Evolutionary conservation across 1,140 invertebrate genomes (phyloP).

Genomic region (Potamilus streckersoni): DNA sequence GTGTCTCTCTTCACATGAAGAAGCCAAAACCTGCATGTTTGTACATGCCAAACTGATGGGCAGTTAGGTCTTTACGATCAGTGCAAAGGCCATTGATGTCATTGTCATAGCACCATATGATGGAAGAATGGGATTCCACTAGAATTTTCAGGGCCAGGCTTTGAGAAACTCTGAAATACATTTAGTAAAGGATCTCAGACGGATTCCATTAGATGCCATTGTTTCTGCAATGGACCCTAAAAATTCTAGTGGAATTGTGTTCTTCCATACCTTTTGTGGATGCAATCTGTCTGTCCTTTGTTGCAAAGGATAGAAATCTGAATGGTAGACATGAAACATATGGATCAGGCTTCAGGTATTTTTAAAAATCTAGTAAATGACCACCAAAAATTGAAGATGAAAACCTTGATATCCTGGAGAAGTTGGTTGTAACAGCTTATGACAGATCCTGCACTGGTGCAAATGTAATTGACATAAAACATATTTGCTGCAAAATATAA

Average conservation of each 20-base stretch:
- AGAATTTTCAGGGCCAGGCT: slow-evolving; percentile 8
- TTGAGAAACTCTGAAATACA: slow-evolving; percentile 33
- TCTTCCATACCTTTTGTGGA: slow-evolving; percentile 38
- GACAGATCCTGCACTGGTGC: too few relatives aligned
- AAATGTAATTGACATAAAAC: too few relatives aligned
- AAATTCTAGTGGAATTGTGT: slow-evolving; percentile 33
- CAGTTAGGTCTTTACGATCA: too few relatives aligned
- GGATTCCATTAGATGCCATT: slow-evolving; percentile 28
- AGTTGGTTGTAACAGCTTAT: too few relatives aligned
- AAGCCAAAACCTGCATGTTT: too few relatives aligned
- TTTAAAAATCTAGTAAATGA: too few relatives aligned
- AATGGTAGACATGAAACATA: slow-evolving; percentile 23
- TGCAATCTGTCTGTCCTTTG: slow-evolving; percentile 37
- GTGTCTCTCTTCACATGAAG: too few relatives aligned
- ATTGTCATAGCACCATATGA: not conserved
- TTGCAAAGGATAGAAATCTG: slow-evolving; percentile 24
- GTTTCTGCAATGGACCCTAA: slow-evolving; percentile 6
- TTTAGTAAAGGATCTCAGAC: slow-evolving; percentile 35
- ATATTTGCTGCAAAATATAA: too few relatives aligned
- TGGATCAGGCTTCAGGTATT: not conserved
- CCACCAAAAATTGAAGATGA: too few relatives aligned
- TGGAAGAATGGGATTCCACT: not conserved
- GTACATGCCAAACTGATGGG: too few relatives aligned
- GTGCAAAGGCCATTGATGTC: not conserved
- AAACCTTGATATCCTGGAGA: too few relatives aligned